Evolutionary conservation across 1,140 invertebrate genomes (phyloP), one percentile per base, ranked within the genome.

Genomic region (Cataglyphis hispanica): DNA sequence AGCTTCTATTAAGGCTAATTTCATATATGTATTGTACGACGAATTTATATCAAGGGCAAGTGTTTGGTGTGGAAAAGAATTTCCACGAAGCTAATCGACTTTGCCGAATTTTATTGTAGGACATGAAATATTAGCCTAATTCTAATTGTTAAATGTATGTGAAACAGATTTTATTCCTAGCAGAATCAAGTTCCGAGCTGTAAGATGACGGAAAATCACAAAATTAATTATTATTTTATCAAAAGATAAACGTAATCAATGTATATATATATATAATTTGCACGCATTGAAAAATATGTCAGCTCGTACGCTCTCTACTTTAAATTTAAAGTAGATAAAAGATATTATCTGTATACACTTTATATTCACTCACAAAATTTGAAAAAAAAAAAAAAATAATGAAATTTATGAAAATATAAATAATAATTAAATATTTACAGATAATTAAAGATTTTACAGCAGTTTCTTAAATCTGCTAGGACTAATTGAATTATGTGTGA

Each of bases 161-260:
- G 76, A 78, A 78, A 77, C 40, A 46, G 60, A 66, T 64, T 31
- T 66, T 66, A 50, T 53, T 66, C 13, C 16, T 78, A 66, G 61
- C 61, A 56, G 58, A 2, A 63, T 77, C n/a, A 34, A 43, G 1
- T 66, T 34, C 1, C 10, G n/a, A 64, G 10, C 27, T 50, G 37
- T n/a, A 27, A 58, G 5, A n/a, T 1, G 60, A 13, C 25, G 11
- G n/a, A 19, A 8, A n/a, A n/a, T n/a, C n/a, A 56, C 16, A 74
- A 56, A 7, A 16, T 53, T 0, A 74, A 56, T 31, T 6, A 53
- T 46, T 43, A 46, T 43, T 13, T 72, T n/a, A 6, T 16, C 4
- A 3, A 56, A 56, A 50, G 16, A n/a, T 53, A 10, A 70, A 72
- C 27, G 4, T 6, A 56, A 74, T 53, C n/a, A 72, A 56, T n/a